Base-by-base conservation (phyloP, 1,140 invertebrate genomes). In the Saccostrea echinata region DNA sequence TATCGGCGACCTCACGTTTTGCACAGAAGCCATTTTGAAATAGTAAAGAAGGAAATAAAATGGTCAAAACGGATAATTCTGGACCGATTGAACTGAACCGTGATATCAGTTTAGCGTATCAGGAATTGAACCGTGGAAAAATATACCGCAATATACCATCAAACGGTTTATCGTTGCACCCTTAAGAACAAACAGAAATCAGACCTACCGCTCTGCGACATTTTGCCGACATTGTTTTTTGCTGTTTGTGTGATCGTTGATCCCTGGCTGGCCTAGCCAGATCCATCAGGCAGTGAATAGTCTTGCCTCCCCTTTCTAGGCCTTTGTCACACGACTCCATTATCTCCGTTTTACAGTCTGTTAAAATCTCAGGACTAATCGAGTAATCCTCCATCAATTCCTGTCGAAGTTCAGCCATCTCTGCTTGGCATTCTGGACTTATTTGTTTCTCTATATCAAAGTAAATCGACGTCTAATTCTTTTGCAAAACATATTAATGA, bases 201-300 rank as follows among this genome's bases (percentile, higher is more conserved):
- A 82, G 35, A 51, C 51, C n/a, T 83, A 83, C 81, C 43, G 86
- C 89, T 90, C 89, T 88, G 21, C 51, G 9, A 87, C 90, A 91
- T 51, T 82, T 51, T 3, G 71, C 12, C 3, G 86, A 84, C 13
- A 91, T 57, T 52, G 57, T 16, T 21, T 24, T 43, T 3, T 61
- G 24, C 68, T 85, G 84, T 24, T 53, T 71, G 43, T 76, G 90
- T 86, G 30, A 27, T n/a, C 84, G 68, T 21, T 64, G 27, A n/a
- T 84, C 83, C 12, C 33, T 57, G 81, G n/a, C 43, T 0, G 84
- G 86, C 18, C 94, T 92, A 3, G 98, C 97, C 95, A 98, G 97
- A 84, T 97, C 97, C 98, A 99, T 98, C 71, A 99, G 95, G 94
- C 99, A 99, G 95, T 99, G 98, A 90, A 99, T 97, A 0, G 98